Evolutionary conservation across 2,113 vertebrate species (phyloP), one percentile per base, ranked within the genome.

Genomic region (Camarhynchus parvulus): DNA sequence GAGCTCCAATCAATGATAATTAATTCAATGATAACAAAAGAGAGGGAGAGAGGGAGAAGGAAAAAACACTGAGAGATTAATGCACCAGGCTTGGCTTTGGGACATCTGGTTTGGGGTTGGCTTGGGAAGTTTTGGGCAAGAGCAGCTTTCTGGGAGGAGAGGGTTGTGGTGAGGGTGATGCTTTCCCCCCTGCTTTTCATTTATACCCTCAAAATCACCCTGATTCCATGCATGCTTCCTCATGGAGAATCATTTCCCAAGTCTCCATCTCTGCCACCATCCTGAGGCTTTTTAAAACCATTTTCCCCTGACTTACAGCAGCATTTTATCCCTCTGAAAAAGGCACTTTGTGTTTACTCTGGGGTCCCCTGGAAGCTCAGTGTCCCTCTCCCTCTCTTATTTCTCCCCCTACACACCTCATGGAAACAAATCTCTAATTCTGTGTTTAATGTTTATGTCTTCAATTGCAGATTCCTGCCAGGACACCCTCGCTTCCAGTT

Each of bases 401-500:
- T 81, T 58, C 42, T 68, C 39, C 77, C 16, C 15, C 21, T 22
- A 15, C 20, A 10, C 0, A 27, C 9, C 25, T 2, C 19, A 52
- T 1, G 89, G 84, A 75, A 90, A 9, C 78, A 31, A 53, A 79
- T 15, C 17, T 17, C 72, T 96, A 59, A 96, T 4, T 16, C 88
- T 12, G 3, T 90, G 83, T 96, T 94, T 93, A 92, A 96, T 79
- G 15, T 92, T 93, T 95, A 46, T 98, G 76, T 97, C 94, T 97
- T 97, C 96, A 75, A 92, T 98, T 96, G 81, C 97, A 98, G 98
- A 98, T 94, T 97, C 95, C 96, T 97, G 97, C 97, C 97, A 98
- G 95, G 97, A 98, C 10, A 95, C 93, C 93, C 96, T 98, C 89
- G 96, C 97, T 80, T 95, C 98, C 97, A 97, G 95, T 76, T 98